These are phyloP conservation scores for Artemia franciscana DNA, from an alignment of 1,140 invertebrate genomes.

Conservation along the genomic window DNA sequence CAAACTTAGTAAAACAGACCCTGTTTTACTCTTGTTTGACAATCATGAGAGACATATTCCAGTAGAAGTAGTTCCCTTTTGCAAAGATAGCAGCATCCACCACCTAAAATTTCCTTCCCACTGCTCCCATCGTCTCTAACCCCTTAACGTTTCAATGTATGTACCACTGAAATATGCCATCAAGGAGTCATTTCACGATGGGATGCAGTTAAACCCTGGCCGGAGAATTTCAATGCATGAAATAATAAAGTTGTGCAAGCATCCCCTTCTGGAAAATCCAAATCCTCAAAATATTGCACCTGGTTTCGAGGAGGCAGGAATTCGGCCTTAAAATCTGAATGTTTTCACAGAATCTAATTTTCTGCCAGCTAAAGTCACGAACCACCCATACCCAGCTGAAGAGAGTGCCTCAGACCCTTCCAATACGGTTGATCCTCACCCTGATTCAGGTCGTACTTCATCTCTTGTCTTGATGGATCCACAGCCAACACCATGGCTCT, in stretches of 20 bases:
- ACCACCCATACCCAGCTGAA: too few species aligned
- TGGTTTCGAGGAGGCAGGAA: slow-evolving; percentile 13
- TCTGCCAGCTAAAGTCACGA: slow-evolving; percentile 6
- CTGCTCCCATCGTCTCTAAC: slow-evolving; percentile 17
- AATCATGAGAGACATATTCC: slow-evolving; percentile 13
- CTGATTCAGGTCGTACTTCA: too few species aligned
- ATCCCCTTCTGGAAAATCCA: slow-evolving; percentile 5
- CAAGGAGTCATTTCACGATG: slow-evolving; percentile 13
- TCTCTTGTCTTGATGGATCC: too few species aligned
- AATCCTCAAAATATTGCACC: slow-evolving; percentile 11
- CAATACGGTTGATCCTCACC: too few species aligned
- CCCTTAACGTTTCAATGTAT: slow-evolving; percentile 17
- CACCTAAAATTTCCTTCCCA: slow-evolving; percentile 17
- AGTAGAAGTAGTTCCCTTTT: slow-evolving; percentile 9
- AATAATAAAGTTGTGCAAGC: slow-evolving; percentile 9
- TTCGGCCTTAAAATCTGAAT: slow-evolving; percentile 11
- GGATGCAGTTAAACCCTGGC: slow-evolving; percentile 13
- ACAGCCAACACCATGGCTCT: too few species aligned
- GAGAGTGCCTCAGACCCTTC: too few species aligned
- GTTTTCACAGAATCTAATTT: slow-evolving; percentile 11
- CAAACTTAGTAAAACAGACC: slow-evolving; percentile 12
- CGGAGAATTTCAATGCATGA: slow-evolving; percentile 12
- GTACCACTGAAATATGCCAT: too few species aligned
- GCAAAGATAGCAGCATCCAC: slow-evolving; percentile 33
- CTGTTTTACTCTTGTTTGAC: slow-evolving; percentile 12